Base-by-base conservation (phyloP, 2,113 vertebrate genomes). In the Rattus rattus region DNA sequence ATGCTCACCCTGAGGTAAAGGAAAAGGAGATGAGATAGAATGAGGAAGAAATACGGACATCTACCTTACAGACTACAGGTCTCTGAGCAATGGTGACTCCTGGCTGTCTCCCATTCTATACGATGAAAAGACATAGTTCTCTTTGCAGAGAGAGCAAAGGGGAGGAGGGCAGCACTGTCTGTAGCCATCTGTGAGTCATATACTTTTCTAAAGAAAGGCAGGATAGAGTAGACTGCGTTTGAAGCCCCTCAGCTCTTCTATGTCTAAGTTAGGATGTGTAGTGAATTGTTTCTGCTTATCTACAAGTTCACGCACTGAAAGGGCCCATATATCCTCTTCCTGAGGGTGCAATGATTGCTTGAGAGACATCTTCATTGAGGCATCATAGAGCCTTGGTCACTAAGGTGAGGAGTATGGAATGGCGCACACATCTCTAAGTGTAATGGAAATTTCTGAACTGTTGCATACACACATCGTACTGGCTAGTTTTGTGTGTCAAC, bases 381-480 rank as follows among this genome's bases (percentile, higher is more conserved):
- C 28, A 70, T 75, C 24, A 90, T 52, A 88, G 43, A 92, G 52
- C 33, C 22, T 69, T 70, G 61, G 28, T 24, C 52, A 88, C 61
- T 52, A 88, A n/a, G 92, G 70, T 11, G 3, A 47, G 17, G 63
- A 49, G 43, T 86, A 47, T 86, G 63, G 65, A 79, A 73, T 2
- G 0, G 39, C 28, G 54, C 3, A 63, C 5, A 5, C 8, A 11
- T 79, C 22, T 96, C 73, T 9, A 76, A 4, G 61, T 39, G 30
- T 49, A 5, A 83, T 26, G 47, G 83, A 93, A 91, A 94, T 93
- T 81, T 94, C 83, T 87, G 9, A 59, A 77, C 79, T 81, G n/a
- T 56, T 24, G 93, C 36, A 28, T 22, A 77, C 7, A 81, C 4
- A 65, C 43, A 43, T 43, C 43, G 43, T 43, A 43, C 43, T 43